These are phyloP conservation scores for Myopa tessellatipennis DNA, from an alignment of 2,888 invertebrate species.

Conservation along the genomic window DNA sequence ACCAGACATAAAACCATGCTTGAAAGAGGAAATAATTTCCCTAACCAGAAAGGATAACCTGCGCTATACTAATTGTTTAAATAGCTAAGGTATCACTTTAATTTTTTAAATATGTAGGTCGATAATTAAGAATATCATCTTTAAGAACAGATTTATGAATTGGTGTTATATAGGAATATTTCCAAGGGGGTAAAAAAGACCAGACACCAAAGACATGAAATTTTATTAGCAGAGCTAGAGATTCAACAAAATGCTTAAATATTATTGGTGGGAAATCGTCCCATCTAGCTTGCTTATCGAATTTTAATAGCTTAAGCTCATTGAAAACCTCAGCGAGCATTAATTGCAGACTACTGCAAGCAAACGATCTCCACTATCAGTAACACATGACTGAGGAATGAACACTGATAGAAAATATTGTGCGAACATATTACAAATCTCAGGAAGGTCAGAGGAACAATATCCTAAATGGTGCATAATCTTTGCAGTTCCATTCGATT, in stretches of 20 bases:
- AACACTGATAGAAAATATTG: background rate
- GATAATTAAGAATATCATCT: background rate
- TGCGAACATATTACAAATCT: too few relatives aligned
- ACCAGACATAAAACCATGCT: conserved; percentile 2
- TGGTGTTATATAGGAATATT: background rate
- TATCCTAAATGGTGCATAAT: too few relatives aligned
- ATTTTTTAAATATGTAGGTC: background rate
- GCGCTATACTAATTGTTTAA: background rate
- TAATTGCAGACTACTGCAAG: too few relatives aligned
- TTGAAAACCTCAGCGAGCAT: background rate
- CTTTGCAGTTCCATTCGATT: too few relatives aligned
- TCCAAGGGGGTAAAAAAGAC: background rate
- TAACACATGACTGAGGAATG: background rate
- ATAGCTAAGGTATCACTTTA: background rate
- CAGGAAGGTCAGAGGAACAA: too few relatives aligned
- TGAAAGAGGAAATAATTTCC: background rate
- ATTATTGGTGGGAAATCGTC: background rate
- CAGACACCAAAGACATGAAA: background rate
- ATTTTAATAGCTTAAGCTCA: background rate
- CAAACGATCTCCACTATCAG: background rate
- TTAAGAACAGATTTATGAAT: conserved; percentile 4
- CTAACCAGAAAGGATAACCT: background rate
- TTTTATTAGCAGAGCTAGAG: background rate
- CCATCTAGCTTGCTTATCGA: background rate
- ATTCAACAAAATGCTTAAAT: background rate